Evolutionary conservation across 2,797 vertebrate species (phyloP).

Genomic region (Pitangus sulphuratus): DNA sequence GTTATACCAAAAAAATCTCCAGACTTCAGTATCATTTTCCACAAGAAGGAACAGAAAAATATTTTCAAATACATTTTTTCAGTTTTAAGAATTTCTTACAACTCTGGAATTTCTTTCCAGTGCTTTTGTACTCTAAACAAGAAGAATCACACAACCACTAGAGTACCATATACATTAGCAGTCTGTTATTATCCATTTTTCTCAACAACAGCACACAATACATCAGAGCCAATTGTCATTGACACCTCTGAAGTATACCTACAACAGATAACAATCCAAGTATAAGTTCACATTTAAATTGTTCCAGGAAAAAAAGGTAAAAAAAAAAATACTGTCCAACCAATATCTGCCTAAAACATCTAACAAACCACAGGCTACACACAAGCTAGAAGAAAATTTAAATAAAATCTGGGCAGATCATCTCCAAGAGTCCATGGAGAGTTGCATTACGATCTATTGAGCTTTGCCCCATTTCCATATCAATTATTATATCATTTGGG

Average conservation of each 20-base stretch:
- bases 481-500: constrained; percentile 67
- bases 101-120: neutral
- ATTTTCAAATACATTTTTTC: neutral
- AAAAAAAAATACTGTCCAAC: neutral
- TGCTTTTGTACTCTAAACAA: neutral
- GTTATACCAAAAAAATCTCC: neutral
- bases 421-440: constrained; percentile 27
- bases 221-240: neutral
- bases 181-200: neutral
- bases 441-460: constrained; percentile 20
- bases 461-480: constrained; percentile 68
- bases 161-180: neutral
- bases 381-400: constrained; percentile 4
- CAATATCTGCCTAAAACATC: neutral
- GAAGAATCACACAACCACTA: neutral
- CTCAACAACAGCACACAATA: neutral
- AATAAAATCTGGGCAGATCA: constrained; percentile 60
- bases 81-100: neutral
- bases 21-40: neutral
- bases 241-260: neutral
- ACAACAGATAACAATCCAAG: neutral
- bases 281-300: neutral
- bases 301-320: neutral
- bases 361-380: neutral
- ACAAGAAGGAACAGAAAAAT: neutral